phyloP scores from a whole-genome alignment of 1,140 invertebrate species.

The Leucophenga varia region DNA sequence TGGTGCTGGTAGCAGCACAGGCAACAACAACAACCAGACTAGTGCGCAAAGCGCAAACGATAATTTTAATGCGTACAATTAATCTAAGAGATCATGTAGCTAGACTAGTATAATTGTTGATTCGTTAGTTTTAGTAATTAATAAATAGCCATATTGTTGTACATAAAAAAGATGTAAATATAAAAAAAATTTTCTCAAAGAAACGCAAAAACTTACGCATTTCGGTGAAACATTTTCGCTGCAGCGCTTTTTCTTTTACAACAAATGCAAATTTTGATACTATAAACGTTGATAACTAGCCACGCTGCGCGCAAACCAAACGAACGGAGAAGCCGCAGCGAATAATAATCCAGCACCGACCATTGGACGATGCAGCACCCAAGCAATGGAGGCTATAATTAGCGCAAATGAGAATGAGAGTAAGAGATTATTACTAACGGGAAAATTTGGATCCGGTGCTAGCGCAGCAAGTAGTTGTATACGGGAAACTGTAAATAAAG shows the following conservation, averaged over 20 bases:
- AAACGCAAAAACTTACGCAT: too few relatives aligned
- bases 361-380: constrained; percentile 71
- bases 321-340: constrained; percentile 64
- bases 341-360: constrained; percentile 66
- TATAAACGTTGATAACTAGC: constrained; percentile 36
- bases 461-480: constrained; percentile 32
- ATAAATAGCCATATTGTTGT: too few relatives aligned
- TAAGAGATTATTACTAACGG: constrained; percentile 63
- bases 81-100: too few relatives aligned
- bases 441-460: constrained; percentile 38
- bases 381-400: constrained; percentile 69
- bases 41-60: too few relatives aligned
- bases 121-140: too few relatives aligned
- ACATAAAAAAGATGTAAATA: too few relatives aligned
- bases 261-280: too few relatives aligned
- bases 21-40: constrained; percentile 9
- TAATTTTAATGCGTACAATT: too few relatives aligned
- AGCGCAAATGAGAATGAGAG: constrained; percentile 70
- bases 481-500: constrained; percentile 29
- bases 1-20: neutral
- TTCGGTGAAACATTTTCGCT: too few relatives aligned
- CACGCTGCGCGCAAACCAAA: constrained; percentile 58
- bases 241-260: too few relatives aligned
- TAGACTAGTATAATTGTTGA: too few relatives aligned
- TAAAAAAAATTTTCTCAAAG: too few relatives aligned